Evolutionary conservation across 2,888 invertebrate genomes (phyloP).

Genomic region (Hymenopus coronatus): DNA sequence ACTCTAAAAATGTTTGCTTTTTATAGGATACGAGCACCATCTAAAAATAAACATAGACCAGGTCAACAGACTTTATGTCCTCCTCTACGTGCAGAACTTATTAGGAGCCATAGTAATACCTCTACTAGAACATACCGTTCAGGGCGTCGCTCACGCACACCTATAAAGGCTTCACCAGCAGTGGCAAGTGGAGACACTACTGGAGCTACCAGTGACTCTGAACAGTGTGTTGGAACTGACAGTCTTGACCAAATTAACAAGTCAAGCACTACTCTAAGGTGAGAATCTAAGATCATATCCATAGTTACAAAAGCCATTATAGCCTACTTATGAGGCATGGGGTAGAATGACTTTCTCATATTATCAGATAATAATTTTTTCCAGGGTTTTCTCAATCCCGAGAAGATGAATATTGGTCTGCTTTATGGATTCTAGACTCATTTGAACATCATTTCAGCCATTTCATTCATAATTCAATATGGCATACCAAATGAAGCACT

Average conservation of each 20-base stretch:
- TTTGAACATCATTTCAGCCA: too few relatives aligned
- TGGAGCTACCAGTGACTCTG: constrained; percentile 50
- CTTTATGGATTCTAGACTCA: too few relatives aligned
- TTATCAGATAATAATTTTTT: too few relatives aligned
- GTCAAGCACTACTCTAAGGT: constrained; percentile 11
- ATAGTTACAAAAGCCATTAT: too few relatives aligned
- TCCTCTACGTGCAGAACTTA: constrained; percentile 14
- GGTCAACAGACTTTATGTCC: constrained; percentile 1
- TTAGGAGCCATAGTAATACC: constrained; percentile 27
- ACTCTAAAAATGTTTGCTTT: background rate
- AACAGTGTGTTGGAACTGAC: constrained; percentile 51
- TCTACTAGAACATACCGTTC: constrained; percentile 22
- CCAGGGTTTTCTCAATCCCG: too few relatives aligned
- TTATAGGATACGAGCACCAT: constrained; percentile 17
- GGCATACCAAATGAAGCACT: too few relatives aligned
- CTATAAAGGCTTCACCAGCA: constrained; percentile 1
- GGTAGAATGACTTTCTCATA: too few relatives aligned
- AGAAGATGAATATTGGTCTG: too few relatives aligned
- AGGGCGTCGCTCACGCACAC: constrained; percentile 18
- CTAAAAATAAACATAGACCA: background rate
- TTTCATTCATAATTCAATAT: too few relatives aligned
- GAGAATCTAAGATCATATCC: background rate
- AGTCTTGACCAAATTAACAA: constrained; percentile 39
- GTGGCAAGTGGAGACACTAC: constrained; percentile 15
- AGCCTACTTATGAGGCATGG: too few relatives aligned